phyloP scores from a whole-genome alignment of 2,113 vertebrate genomes.

The Channa argus region DNA sequence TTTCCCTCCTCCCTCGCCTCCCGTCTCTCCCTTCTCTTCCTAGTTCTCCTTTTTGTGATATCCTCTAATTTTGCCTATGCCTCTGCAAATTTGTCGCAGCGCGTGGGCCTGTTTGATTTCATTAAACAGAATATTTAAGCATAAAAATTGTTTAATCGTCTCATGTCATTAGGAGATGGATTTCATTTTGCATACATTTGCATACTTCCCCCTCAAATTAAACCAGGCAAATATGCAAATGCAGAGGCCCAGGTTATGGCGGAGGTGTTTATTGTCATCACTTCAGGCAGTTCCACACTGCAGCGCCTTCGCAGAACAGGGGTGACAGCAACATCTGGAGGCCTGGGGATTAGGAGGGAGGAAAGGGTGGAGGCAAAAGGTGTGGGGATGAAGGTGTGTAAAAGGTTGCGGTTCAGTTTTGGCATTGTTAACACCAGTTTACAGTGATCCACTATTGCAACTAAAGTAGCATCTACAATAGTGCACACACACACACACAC shows the following conservation, averaged over 20 bases:
- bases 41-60: conserved; percentile 80
- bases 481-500: too few species aligned
- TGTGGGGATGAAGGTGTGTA: conserved; percentile 65
- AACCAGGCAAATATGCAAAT: conserved; percentile 93
- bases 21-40: conserved; percentile 28
- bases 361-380: conserved; percentile 54
- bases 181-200: conserved; percentile 99
- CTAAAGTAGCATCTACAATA: conserved; percentile 8
- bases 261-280: conserved; percentile 97
- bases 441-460: conserved; percentile 21
- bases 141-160: conserved; percentile 99
- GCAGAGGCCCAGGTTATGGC: conserved; percentile 88
- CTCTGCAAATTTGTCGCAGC: conserved; percentile 92
- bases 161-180: conserved; percentile 99
- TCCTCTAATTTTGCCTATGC: conserved; percentile 89
- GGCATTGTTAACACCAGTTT: conserved; percentile 40
- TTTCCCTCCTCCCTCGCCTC: conserved; percentile 30
- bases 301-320: conserved; percentile 82
- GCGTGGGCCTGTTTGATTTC: conserved; percentile 96
- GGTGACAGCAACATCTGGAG: conserved; percentile 83
- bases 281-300: conserved; percentile 91
- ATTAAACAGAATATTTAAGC: conserved; percentile 99
- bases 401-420: conserved; percentile 51
- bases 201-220: conserved; percentile 94
- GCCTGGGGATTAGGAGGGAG: conserved; percentile 63